These are phyloP conservation scores for Terebella lapidaria DNA, from an alignment of 2,888 invertebrate genomes.

Conservation along the genomic window DNA sequence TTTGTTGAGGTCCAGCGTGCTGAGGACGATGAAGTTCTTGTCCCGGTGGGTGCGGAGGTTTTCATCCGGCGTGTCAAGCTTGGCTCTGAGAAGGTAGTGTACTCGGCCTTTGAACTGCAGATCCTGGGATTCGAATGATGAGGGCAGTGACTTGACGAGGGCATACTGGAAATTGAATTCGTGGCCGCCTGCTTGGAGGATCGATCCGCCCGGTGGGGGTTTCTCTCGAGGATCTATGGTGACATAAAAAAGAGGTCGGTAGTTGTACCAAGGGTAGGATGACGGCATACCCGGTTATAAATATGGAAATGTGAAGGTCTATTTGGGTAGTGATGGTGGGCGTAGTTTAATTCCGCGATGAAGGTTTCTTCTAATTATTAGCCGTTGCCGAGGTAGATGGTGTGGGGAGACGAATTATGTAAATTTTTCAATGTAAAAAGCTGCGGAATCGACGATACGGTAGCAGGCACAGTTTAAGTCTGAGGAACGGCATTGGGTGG, in stretches of 20 bases:
- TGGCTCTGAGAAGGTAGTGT: constrained; percentile 24
- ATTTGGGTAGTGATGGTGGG: no score
- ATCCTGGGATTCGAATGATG: constrained; percentile 25
- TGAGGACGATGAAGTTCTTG: constrained; percentile 23
- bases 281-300: no score
- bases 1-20: constrained; percentile 26
- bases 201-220: neutral
- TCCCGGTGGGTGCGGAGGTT: constrained; percentile 14
- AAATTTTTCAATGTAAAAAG: no score
- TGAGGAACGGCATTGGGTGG: no score
- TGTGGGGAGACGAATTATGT: no score
- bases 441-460: no score
- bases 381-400: no score
- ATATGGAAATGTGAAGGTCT: no score
- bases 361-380: no score
- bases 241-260: neutral
- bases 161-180: constrained; percentile 24
- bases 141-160: constrained; percentile 21
- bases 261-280: no score
- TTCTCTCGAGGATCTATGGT: constrained; percentile 2
- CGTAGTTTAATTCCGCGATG: no score
- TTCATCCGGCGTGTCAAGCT: constrained; percentile 24
- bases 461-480: no score
- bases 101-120: constrained; percentile 21
- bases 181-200: constrained; percentile 20